phyloP scores from a whole-genome alignment of 2,888 invertebrate species.

The Leucozona laternaria region DNA sequence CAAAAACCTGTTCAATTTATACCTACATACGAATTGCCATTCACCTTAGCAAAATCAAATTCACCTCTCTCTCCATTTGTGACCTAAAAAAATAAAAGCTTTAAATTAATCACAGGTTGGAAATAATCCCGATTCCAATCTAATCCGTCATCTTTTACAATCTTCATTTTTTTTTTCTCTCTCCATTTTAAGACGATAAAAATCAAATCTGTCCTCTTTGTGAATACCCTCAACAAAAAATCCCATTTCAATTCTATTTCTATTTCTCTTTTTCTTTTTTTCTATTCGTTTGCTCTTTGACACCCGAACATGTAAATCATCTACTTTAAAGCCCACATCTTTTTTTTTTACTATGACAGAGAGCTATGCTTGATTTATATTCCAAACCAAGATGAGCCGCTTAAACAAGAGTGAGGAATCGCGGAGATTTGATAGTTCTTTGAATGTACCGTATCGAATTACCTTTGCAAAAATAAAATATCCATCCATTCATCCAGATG shows the following conservation, averaged over 20 bases:
- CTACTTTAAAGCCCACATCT: constrained; percentile 42
- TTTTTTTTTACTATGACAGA: neutral
- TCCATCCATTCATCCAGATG: constrained; percentile 4
- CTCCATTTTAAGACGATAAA: neutral
- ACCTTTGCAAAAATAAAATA: constrained; percentile 32
- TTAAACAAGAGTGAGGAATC: constrained; percentile 19
- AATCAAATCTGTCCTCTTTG: constrained; percentile 65
- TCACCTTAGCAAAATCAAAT: constrained; percentile 13
- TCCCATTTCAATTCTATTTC: constrained; percentile 30
- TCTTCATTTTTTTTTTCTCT: neutral
- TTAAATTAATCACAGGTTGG: constrained; percentile 40
- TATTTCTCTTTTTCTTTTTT: neutral
- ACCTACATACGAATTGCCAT: neutral
- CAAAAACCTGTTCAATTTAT: constrained; percentile 6
- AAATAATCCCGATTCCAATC: constrained; percentile 42
- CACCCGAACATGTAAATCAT: constrained; percentile 56
- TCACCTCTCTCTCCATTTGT: constrained; percentile 20
- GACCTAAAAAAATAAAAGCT: constrained; percentile 61
- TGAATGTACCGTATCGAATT: constrained; percentile 58
- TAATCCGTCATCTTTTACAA: constrained; percentile 58
- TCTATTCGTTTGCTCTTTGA: constrained; percentile 70
- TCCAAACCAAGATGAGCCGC: constrained; percentile 43
- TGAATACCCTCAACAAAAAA: constrained; percentile 25
- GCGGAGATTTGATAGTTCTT: constrained; percentile 46
- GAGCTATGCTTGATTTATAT: constrained; percentile 65